phyloP scores from a whole-genome alignment of 2,888 invertebrate genomes.

The Phengaris arion region DNA sequence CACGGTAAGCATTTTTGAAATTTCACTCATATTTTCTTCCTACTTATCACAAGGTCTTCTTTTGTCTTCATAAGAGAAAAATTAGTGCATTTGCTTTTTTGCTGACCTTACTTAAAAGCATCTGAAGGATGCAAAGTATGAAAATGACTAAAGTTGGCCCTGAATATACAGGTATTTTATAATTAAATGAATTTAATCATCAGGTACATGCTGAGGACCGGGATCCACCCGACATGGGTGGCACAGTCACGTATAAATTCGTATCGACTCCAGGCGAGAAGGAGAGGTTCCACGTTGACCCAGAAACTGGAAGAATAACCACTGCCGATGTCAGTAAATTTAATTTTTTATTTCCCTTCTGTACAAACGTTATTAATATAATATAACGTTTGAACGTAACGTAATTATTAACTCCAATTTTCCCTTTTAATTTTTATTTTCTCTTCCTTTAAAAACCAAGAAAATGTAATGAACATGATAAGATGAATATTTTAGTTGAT shows the following conservation, averaged over 20 bases:
- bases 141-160: neutral
- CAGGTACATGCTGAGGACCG: constrained; percentile 86
- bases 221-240: constrained; percentile 87
- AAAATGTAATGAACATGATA: neutral
- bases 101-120: neutral
- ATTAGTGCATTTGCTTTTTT: no score
- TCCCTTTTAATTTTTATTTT: neutral
- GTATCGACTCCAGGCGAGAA: constrained; percentile 86
- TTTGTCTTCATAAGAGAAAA: neutral
- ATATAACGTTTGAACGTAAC: no score
- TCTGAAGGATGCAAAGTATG: neutral
- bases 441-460: neutral
- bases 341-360: constrained; percentile 29
- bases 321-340: constrained; percentile 82
- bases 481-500: constrained; percentile 4
- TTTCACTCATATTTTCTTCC: neutral
- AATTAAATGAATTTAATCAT: constrained; percentile 29
- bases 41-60: neutral
- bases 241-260: constrained; percentile 90
- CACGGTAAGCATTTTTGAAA: constrained; percentile 70
- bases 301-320: constrained; percentile 85
- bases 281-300: constrained; percentile 88
- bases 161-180: neutral
- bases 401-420: constrained; percentile 9
- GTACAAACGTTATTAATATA: neutral